Evolutionary conservation across 1,140 invertebrate genomes (phyloP).

Genomic region (Ostrea edulis): DNA sequence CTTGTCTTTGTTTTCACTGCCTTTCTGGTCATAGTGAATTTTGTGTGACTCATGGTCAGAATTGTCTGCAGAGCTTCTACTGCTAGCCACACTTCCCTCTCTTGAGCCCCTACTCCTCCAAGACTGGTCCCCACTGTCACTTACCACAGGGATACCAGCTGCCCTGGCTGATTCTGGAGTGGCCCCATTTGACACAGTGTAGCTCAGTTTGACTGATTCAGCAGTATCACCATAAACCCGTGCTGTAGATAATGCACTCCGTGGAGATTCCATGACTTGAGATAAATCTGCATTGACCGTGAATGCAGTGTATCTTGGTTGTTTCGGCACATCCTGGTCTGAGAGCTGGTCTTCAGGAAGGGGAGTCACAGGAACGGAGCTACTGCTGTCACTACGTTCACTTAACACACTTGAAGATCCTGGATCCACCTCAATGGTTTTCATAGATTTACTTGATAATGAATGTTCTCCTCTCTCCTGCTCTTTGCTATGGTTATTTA

Average conservation of each 20-base stretch:
- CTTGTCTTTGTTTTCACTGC: conserved; percentile 37
- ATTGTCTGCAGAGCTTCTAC: conserved; percentile 74
- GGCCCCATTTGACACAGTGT: conserved; percentile 63
- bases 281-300: not conserved
- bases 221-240: conserved; percentile 44
- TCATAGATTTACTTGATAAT: conserved; percentile 24
- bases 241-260: not conserved
- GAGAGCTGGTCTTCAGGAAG: conserved; percentile 51
- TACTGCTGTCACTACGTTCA: conserved; percentile 48
- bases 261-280: conserved; percentile 34
- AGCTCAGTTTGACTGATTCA: conserved; percentile 63
- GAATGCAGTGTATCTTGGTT: conserved; percentile 42
- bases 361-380: conserved; percentile 45
- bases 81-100: conserved; percentile 72
- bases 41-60: conserved; percentile 77
- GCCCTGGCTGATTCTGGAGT: conserved; percentile 67
- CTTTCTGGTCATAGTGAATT: conserved; percentile 75
- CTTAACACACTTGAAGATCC: conserved; percentile 44
- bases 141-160: conserved; percentile 74
- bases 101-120: conserved; percentile 60
- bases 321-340: conserved; percentile 39
- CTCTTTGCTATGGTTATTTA: conserved; percentile 83
- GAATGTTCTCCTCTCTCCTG: conserved; percentile 83
- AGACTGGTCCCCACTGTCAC: conserved; percentile 53
- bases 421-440: conserved; percentile 33